Conservation (phyloP, 2,113 vertebrate genomes). For the Tympanuchus pallidicinctus region DNA sequence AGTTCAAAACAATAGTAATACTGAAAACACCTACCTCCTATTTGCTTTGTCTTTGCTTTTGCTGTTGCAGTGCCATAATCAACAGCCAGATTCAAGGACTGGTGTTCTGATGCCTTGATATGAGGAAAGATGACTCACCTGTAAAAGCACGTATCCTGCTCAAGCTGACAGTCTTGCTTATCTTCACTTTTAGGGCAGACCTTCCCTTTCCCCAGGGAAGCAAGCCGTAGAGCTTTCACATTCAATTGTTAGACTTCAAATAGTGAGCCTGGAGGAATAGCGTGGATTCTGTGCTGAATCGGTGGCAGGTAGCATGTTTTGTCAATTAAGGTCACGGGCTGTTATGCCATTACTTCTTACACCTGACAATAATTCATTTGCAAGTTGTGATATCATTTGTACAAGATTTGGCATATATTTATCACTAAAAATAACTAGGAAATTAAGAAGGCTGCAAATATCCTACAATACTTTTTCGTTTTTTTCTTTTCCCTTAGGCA, state of each 20-base stretch:
- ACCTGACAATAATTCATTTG: slow-evolving; percentile 10
- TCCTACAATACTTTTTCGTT: not conserved
- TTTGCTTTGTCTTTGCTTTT: not conserved
- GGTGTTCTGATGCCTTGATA: not conserved
- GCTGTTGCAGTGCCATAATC: not conserved
- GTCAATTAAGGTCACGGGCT: not conserved
- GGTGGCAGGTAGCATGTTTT: not conserved
- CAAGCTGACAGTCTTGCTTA: not conserved
- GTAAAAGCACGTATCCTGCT: not conserved
- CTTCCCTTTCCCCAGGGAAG: not conserved
- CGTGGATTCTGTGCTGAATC: not conserved
- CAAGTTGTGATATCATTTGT: not conserved
- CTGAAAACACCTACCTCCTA: not conserved
- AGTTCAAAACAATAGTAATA: not conserved
- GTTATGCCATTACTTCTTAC: not conserved
- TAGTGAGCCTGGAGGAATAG: not conserved
- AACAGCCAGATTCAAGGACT: not conserved
- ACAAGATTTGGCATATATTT: not conserved
- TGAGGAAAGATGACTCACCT: not conserved
- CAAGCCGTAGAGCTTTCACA: not conserved
- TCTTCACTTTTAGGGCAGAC: not conserved
- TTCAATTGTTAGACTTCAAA: not conserved
- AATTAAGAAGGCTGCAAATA: not conserved
- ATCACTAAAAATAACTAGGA: not conserved
- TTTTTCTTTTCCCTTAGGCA: not conserved